These are phyloP conservation scores for Cataglyphis hispanica DNA, from an alignment of 1,140 invertebrate species.

Conservation along the genomic window DNA sequence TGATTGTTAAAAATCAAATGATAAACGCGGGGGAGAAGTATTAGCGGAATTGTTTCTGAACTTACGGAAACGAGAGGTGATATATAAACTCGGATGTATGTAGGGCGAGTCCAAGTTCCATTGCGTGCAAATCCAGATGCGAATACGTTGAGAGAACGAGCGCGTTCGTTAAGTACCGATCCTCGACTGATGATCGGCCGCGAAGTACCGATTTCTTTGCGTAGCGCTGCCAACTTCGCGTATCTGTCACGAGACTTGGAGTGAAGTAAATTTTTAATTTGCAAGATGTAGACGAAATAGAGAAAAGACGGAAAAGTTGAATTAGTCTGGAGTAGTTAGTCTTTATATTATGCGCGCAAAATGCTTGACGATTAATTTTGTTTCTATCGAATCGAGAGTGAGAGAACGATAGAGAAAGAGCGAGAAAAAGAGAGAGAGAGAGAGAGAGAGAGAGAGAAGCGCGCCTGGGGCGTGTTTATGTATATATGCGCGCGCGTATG, in stretches of 20 bases:
- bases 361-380: conserved; percentile 46
- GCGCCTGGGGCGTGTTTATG: not conserved
- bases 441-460: not conserved
- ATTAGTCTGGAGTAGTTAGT: conserved; percentile 1
- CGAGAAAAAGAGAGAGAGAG: not conserved
- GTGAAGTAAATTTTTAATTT: not conserved
- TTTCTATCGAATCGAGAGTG: conserved; percentile 42
- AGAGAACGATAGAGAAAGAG: not conserved
- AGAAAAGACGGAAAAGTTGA: not conserved
- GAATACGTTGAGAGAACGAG: not conserved
- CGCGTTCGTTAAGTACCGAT: not conserved
- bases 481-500: conserved; percentile 5
- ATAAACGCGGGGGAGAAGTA: not conserved
- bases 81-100: not conserved
- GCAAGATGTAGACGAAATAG: not conserved
- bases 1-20: conserved; percentile 44
- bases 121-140: not conserved
- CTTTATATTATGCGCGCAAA: conserved; percentile 50
- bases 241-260: not conserved
- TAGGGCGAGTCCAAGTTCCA: not conserved
- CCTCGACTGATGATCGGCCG: not conserved
- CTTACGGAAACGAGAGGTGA: not conserved
- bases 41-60: conserved; percentile 13
- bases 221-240: not conserved
- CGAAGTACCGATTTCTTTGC: conserved; percentile 20